These are phyloP conservation scores for Nephrotoma appendiculata DNA, from an alignment of 2,888 invertebrate species.

Conservation along the genomic window DNA sequence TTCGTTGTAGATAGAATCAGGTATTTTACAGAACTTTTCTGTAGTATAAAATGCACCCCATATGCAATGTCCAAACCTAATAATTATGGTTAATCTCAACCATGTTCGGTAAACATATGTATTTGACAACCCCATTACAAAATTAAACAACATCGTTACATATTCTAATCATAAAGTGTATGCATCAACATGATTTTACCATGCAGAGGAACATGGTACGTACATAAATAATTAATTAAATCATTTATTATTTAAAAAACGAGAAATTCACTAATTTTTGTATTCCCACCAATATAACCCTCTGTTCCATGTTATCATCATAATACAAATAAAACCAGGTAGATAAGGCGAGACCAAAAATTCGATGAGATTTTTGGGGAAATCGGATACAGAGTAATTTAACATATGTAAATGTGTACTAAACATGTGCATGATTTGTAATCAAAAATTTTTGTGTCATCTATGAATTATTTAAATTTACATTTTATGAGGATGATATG, in stretches of 20 bases:
- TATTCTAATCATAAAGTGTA: neutral
- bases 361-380: neutral
- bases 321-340: neutral
- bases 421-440: neutral
- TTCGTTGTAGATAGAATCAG: neutral
- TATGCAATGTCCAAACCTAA: neutral
- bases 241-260: neutral
- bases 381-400: neutral
- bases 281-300: neutral
- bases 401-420: neutral
- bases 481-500: too few species aligned
- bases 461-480: neutral
- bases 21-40: neutral
- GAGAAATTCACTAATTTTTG: neutral
- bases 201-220: neutral
- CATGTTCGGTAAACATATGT: neutral
- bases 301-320: neutral
- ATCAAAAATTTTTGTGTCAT: neutral
- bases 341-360: neutral
- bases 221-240: neutral
- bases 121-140: neutral
- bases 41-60: too few species aligned
- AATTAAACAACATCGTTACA: neutral
- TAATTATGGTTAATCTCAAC: neutral
- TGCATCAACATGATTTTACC: neutral